Evolutionary conservation across 2,113 vertebrate genomes (phyloP), one percentile per base, ranked within the genome.

Genomic region (Dolichallabes microphthalmus): DNA sequence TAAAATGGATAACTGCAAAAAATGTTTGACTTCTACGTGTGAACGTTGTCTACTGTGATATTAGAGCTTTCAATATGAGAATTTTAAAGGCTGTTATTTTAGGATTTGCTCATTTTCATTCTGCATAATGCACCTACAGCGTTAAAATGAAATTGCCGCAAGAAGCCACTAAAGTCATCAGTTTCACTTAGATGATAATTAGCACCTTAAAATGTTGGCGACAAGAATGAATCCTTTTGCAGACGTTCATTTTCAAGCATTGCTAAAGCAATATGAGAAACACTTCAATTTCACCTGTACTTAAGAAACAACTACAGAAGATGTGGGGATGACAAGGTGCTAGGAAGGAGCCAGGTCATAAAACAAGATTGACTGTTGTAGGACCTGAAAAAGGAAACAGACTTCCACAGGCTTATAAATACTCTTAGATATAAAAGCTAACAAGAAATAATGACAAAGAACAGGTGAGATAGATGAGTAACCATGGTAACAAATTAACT

Each of bases 101-200:
- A 50, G 9, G 61, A 61, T 83, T 61, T 75, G 14, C 69, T 61
- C 35, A 61, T 50, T 61, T 83, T 60, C 68, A 82, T 39, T 82
- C 20, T 39, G 66, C 52, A 58, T 83, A 83, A 83, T 83, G 69
- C 17, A 75, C 69, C 57, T 71, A 32, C 17, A 30, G 68, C 68
- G n/a, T 82, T 45, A 55, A 71, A 39, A 73, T 74, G 35, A 61
- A 83, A 83, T 61, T 75, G 57, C 82, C 61, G 22, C 82, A 61
- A 45, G 39, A 60, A 52, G 32, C 66, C 32, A 39, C 53, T 71
- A 73, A 83, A 83, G 30, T 32, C 68, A 30, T 58, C 82, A 83
- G 15, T n/a, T 76, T 63, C 55, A 27, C n/a, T 11, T 61, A 61
- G 69, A 45, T 45, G 30, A 77, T 77, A 53, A 76, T 84, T 84